Evolutionary conservation across 2,888 invertebrate genomes (phyloP).

Genomic region (Troilus luridus): DNA sequence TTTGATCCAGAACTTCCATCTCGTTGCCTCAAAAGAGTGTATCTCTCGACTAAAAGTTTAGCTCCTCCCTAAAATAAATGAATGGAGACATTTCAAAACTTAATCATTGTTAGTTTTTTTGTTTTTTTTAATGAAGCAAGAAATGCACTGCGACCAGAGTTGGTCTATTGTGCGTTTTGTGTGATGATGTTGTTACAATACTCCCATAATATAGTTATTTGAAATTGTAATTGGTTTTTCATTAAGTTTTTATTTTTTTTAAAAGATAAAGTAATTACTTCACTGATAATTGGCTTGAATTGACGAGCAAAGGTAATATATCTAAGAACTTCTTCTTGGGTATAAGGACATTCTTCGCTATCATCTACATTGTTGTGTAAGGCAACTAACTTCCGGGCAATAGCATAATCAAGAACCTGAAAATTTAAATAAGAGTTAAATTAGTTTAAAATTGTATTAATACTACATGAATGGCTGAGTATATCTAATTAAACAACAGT

Average conservation of each 20-base stretch:
- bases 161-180: too few species aligned
- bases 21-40: conserved; percentile 86
- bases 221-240: too few species aligned
- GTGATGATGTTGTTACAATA: too few species aligned
- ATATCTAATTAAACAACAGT: neutral
- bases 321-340: conserved; percentile 89
- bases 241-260: neutral
- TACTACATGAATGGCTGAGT: neutral
- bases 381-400: conserved; percentile 95
- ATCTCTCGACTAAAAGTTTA: conserved; percentile 88
- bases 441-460: neutral
- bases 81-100: neutral
- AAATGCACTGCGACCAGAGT: too few species aligned
- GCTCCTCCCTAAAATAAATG: conserved; percentile 77
- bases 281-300: conserved; percentile 90
- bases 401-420: conserved; percentile 93
- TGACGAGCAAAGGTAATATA: conserved; percentile 97
- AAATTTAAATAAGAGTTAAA: neutral
- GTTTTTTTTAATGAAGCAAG: too few species aligned
- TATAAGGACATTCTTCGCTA: conserved; percentile 84
- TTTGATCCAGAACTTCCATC: conserved; percentile 78
- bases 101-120: neutral
- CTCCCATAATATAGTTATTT: too few species aligned
- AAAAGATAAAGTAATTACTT: conserved; percentile 71
- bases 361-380: conserved; percentile 83